Percentiles rank a stretch among this genome's conserved stretches.
Evolutionary conservation across 92 coral and sea anemone genomes (phyloP).

Genomic region (Phenganax subtilis): DNA sequence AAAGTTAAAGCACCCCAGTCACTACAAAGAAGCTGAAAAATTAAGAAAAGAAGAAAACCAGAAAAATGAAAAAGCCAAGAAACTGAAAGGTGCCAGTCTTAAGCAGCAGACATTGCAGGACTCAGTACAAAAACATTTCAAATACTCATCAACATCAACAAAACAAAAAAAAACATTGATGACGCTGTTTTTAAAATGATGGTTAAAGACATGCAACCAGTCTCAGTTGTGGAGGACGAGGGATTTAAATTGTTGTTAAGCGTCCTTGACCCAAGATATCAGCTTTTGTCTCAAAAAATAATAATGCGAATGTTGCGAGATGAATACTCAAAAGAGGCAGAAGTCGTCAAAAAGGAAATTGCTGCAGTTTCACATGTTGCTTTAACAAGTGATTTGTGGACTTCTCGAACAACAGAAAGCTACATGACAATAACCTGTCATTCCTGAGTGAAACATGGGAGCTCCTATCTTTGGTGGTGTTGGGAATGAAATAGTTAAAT

Average conservation of each 20-base stretch:
- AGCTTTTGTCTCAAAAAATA: slow-evolving; percentile 17
- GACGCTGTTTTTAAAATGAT: not conserved
- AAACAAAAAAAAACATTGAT: too few relatives aligned
- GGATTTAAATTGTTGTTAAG: slow-evolving; percentile 24
- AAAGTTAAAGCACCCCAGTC: too few relatives aligned
- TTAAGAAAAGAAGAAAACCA: too few relatives aligned
- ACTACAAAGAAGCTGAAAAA: too few relatives aligned
- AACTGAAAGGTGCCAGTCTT: too few relatives aligned
- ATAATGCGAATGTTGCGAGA: slow-evolving; percentile 31
- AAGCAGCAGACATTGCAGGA: too few relatives aligned
- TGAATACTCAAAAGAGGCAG: slow-evolving; percentile 27
- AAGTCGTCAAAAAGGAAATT: not conserved
- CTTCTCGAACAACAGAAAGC: slow-evolving; percentile 27
- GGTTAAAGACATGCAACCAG: slow-evolving; percentile 24
- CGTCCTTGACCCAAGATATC: slow-evolving; percentile 17
- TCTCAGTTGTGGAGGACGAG: slow-evolving; percentile 28
- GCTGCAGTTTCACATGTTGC: slow-evolving; percentile 20
- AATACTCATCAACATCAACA: too few relatives aligned
- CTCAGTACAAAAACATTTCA: too few relatives aligned
- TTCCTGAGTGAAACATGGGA: slow-evolving; percentile 34
- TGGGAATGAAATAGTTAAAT: too few relatives aligned
- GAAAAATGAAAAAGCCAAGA: too few relatives aligned
- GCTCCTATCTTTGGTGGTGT: slow-evolving; percentile 30
- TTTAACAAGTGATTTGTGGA: slow-evolving; percentile 24
- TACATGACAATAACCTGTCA: slow-evolving; percentile 35